A percentile compares a stretch with the other conserved stretches of the same genome.
Conservation (phyloP, 2,113 vertebrate species). For the Aramus guarauna region DNA sequence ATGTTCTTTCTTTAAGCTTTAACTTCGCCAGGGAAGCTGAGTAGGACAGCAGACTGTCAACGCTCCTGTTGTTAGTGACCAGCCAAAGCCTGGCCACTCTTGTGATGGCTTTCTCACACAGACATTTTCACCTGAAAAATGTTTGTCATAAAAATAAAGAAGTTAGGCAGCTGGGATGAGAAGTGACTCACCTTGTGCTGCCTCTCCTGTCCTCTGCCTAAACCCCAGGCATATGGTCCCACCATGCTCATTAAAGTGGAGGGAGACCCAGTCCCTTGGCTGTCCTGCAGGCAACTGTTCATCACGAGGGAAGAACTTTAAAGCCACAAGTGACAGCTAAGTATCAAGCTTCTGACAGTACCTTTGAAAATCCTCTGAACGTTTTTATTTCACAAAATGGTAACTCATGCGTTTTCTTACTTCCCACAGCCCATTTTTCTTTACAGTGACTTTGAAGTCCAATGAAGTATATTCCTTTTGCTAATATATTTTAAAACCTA, state of each 20-base stretch:
- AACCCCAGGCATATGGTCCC: background rate
- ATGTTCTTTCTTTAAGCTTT: background rate
- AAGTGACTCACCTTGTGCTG: background rate
- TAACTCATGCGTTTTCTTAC: background rate
- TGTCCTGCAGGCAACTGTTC: background rate
- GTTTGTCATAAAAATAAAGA: slow-evolving; percentile 43
- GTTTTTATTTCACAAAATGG: background rate
- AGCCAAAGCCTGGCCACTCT: slow-evolving; percentile 15
- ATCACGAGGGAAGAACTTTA: background rate
- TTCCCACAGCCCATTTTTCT: background rate
- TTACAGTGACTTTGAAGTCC: background rate
- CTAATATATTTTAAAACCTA: background rate
- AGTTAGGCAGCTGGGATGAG: background rate
- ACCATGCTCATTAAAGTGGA: background rate
- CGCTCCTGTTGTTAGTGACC: background rate
- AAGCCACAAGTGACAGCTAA: background rate
- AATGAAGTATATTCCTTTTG: background rate
- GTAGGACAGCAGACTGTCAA: background rate
- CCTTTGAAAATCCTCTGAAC: background rate
- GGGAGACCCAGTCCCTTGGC: background rate
- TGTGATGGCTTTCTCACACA: background rate
- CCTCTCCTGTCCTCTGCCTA: background rate
- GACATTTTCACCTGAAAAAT: slow-evolving; percentile 12
- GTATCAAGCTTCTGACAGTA: background rate
- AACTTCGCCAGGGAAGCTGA: background rate